These are phyloP conservation scores for Glyphotaelius pellucidus DNA, from an alignment of 2,888 invertebrate genomes.

Conservation along the genomic window DNA sequence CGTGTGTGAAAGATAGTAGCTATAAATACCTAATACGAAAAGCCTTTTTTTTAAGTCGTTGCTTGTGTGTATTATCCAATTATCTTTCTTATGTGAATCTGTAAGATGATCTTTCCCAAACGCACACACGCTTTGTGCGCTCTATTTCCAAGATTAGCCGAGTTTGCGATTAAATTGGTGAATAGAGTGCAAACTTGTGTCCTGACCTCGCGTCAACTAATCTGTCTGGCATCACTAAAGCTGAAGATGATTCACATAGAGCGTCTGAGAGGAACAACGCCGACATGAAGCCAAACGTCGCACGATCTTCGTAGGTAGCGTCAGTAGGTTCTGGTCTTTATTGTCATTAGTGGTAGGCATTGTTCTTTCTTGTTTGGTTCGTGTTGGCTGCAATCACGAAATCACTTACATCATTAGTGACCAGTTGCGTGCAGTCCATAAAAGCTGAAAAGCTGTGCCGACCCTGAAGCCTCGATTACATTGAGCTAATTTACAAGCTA, in stretches of 20 bases:
- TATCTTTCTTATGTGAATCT: neutral
- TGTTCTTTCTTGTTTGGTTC: neutral
- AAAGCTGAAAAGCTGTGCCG: no score
- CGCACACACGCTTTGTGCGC: neutral
- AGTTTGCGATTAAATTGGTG: neutral
- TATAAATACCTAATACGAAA: no score
- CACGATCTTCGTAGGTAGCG: neutral
- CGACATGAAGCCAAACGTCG: neutral
- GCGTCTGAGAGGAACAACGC: neutral
- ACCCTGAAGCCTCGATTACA: no score
- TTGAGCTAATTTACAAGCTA: no score
- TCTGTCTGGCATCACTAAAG: constrained; percentile 34
- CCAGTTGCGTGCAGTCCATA: no score
- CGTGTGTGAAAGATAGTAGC: no score
- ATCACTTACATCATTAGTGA: no score
- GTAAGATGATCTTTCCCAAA: neutral
- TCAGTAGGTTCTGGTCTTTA: neutral
- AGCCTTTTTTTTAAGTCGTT: no score
- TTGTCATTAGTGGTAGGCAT: neutral
- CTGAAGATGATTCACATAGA: constrained; percentile 16
- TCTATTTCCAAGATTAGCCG: neutral
- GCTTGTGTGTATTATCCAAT: no score
- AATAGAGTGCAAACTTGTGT: neutral
- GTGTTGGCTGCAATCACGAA: neutral
- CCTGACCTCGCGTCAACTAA: constrained; percentile 14